These are phyloP conservation scores for Agriopis aurantiaria DNA, from an alignment of 2,888 invertebrate species.

Conservation along the genomic window DNA sequence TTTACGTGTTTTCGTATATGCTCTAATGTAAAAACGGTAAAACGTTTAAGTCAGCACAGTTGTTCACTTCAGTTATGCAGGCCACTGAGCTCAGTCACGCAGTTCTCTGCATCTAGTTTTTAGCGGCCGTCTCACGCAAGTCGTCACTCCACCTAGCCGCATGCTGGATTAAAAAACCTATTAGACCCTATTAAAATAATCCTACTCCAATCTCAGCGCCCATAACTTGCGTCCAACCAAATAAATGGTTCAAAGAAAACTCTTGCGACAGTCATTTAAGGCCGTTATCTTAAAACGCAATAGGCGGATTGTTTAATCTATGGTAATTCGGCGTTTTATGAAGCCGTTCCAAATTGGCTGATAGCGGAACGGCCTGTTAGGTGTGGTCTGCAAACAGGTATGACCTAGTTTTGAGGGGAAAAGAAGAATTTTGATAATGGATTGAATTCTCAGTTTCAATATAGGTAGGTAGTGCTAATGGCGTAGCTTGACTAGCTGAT, in stretches of 20 bases:
- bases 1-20: too few species aligned
- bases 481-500: too few species aligned
- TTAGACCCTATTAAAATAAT: too few species aligned
- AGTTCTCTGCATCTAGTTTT: too few species aligned
- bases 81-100: too few species aligned
- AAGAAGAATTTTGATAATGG: background rate
- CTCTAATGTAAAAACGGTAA: too few species aligned
- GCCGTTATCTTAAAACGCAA: conserved; percentile 36
- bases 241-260: conserved; percentile 35
- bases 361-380: conserved; percentile 34
- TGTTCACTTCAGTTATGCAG: too few species aligned
- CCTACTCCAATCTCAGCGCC: conserved; percentile 3
- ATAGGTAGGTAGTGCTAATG: too few species aligned
- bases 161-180: background rate
- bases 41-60: too few species aligned
- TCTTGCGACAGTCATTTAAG: conserved; percentile 34
- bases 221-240: conserved; percentile 24
- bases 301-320: conserved; percentile 42
- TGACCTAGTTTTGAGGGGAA: background rate
- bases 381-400: background rate
- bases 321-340: conserved; percentile 44
- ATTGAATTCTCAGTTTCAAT: too few species aligned
- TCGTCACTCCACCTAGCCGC: too few species aligned
- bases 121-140: too few species aligned
- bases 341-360: conserved; percentile 35